phyloP scores from a whole-genome alignment of 2,113 vertebrate species.

The Epinephelus moara region DNA sequence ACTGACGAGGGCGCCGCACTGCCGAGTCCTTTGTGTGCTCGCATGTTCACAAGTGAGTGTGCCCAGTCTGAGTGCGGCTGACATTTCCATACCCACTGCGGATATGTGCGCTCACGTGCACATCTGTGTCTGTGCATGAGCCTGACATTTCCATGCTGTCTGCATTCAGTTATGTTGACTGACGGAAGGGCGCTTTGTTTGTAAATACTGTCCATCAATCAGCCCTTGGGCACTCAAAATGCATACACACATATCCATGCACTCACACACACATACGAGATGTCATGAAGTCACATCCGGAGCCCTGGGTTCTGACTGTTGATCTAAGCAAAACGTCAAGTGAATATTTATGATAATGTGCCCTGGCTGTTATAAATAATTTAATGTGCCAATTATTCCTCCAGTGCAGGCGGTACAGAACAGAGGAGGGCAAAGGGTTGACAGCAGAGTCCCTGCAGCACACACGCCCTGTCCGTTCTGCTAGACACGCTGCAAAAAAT shows the following conservation, averaged over 20 bases:
- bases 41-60: constrained; percentile 26
- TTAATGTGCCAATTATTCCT: constrained; percentile 79
- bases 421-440: constrained; percentile 67
- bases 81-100: constrained; percentile 52
- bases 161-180: constrained; percentile 69
- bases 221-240: constrained; percentile 57
- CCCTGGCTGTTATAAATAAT: constrained; percentile 74
- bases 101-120: constrained; percentile 37
- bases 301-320: constrained; percentile 71
- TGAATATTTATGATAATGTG: constrained; percentile 80
- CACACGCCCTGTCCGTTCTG: constrained; percentile 42
- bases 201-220: constrained; percentile 80
- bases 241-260: not conserved
- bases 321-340: constrained; percentile 75
- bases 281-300: constrained; percentile 62
- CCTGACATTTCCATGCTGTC: constrained; percentile 77
- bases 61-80: constrained; percentile 29
- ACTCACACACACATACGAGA: not conserved
- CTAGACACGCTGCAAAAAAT: constrained; percentile 22
- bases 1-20: constrained; percentile 9
- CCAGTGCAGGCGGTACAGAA: constrained; percentile 45
- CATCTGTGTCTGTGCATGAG: constrained; percentile 47
- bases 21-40: not conserved
- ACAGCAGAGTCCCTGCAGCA: constrained; percentile 60
- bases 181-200: constrained; percentile 69